Evolutionary conservation across 2,113 vertebrate species (phyloP), one percentile per base, ranked within the genome.

Genomic region (Hirundichthys speculiger): DNA sequence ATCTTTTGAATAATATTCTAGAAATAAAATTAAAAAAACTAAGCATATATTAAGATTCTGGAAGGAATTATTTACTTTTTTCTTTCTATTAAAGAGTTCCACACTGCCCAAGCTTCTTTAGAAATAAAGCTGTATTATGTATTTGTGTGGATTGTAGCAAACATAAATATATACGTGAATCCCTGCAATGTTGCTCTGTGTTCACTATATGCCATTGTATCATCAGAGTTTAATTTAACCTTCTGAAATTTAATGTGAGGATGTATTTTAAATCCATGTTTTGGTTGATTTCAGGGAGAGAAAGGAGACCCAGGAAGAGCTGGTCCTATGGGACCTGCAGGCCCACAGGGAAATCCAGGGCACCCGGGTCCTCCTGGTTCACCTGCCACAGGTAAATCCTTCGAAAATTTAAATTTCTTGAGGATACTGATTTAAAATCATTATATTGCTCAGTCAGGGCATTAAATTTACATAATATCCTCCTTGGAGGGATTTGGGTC

Each of bases 281-380:
- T 59, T 50, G 14, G 71, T 34, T 30, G 25, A 85, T 69, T 86
- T 47, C 60, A 98, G 97, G 98, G 98, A 20, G 77, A 90, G 54
- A 99, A 98, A 83, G 98, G 98, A 74, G 95, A 97, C 43, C 20
- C 54, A 1, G 96, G 96, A 62, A 82, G 85, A 0, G 61, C 82
- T 0, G 98, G 98, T 71, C 68, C 92, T n/a, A 92, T 93, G 81
- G 98, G 98, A 77, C 95, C 95, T 10, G 89, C 91, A 24, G 97
- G 97, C 20, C 94, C 94, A 30, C 96, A 94, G 52, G 97, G 97
- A 46, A 68, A 92, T 63, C 86, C 92, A 50, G 97, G 97, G 30
- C 94, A 92, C 74, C 94, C 96, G 0, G 97, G 97, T 8, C 94
- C 89, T 49, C 96, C 95, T 25, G 97, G 97, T 69, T 80, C 91